Base-by-base conservation (phyloP, 2,888 invertebrate genomes). In the Morpho achilles region DNA sequence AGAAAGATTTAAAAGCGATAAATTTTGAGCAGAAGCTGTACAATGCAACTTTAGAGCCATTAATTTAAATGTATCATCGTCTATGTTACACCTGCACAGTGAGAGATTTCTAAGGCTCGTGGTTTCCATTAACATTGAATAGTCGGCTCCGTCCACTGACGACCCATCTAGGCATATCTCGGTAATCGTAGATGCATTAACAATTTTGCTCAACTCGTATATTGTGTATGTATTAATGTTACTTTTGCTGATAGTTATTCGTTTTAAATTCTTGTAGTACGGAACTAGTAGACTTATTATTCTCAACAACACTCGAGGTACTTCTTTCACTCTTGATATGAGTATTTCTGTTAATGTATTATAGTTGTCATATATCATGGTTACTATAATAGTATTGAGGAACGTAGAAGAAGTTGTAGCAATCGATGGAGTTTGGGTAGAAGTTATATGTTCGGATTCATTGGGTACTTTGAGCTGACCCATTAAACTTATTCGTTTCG, bases 1-100 rank as follows among this genome's bases (percentile, higher is more conserved):
- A 39, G 82, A 79, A 67, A 87, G 70, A 75, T 84, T 82, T 63
- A 84, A 67, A 67, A 69, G 48, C 43, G 65, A 54, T 58, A 86
- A 69, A 52, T 66, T 75, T 59, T 76, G 75, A 32, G 77, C 75
- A 9, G 76, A 67, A 41, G 65, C 62, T 32, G 58, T 58, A 51
- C 59, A 64, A 50, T 64, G 64, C 58, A 85, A 62, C 22, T 69
- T 74, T 3, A 63, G 62, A 51, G 76, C 74, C 47, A 86, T 71
- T 53, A 69, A 62, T 49, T 67, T 63, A 52, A 79, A 75, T 1
- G 69, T 70, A 8, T 67, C 63, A 54, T 84, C 83, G 22, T 74
- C 69, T 45, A 85, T 71, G 7, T 68, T 60, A 65, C 85, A 84
- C 56, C 77, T 73, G 32, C 74, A 62, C 8, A 84, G 55, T 0